Percentiles rank a stretch among this genome's conserved stretches.
These are phyloP conservation scores for Sarcophaga subvicina DNA, from an alignment of 2,888 invertebrate genomes.

Conservation along the genomic window DNA sequence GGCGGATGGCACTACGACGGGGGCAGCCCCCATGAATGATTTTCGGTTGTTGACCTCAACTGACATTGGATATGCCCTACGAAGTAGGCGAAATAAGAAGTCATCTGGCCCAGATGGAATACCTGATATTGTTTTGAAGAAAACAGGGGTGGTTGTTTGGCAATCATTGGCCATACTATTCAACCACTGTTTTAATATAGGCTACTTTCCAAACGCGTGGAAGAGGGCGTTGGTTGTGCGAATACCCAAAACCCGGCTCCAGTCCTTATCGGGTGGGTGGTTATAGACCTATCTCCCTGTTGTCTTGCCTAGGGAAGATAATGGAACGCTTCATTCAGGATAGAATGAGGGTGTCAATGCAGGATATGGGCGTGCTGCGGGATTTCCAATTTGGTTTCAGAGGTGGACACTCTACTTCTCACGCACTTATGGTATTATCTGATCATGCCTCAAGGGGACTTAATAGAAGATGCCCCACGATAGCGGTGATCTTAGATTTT, in stretches of 20 bases:
- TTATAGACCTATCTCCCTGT: too few relatives aligned
- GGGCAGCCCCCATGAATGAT: background rate
- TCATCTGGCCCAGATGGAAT: background rate
- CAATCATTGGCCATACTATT: background rate
- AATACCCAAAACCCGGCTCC: background rate
- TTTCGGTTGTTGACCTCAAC: background rate
- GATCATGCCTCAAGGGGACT: background rate
- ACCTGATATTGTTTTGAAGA: conserved; percentile 5
- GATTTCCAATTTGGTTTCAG: too few relatives aligned
- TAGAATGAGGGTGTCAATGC: too few relatives aligned
- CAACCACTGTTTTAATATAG: conserved; percentile 25
- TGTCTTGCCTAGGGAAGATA: too few relatives aligned
- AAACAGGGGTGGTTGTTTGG: background rate
- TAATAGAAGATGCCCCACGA: background rate
- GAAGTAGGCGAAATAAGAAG: background rate
- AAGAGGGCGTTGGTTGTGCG: conserved; percentile 1
- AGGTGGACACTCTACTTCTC: too few relatives aligned
- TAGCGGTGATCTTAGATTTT: background rate
- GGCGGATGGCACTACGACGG: background rate
- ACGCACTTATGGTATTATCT: background rate
- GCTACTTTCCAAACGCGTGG: conserved; percentile 15
- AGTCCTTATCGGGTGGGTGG: background rate
- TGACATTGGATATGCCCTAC: background rate
- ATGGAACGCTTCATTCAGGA: too few relatives aligned
- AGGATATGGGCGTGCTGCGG: too few relatives aligned